Percentiles rank a stretch among this genome's conserved stretches.
These are phyloP conservation scores for Ladona fulva DNA, from an alignment of 1,140 invertebrate species.

Conservation along the genomic window DNA sequence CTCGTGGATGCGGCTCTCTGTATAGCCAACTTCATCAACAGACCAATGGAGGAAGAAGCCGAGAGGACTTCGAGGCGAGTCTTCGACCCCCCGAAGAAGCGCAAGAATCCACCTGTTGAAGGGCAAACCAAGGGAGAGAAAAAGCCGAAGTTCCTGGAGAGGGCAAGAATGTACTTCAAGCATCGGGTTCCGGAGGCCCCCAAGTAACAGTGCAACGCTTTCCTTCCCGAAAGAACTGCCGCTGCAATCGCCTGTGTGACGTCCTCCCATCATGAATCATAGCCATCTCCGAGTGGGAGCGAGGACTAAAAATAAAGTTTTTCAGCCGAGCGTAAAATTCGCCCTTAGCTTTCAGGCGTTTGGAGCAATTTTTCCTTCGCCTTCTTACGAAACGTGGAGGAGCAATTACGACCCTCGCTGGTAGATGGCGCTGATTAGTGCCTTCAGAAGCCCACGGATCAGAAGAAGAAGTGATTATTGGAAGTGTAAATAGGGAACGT, in stretches of 20 bases:
- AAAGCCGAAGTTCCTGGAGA: background rate
- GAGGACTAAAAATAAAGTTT: no score
- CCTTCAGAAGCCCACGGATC: background rate
- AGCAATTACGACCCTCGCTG: no score
- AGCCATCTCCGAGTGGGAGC: no score
- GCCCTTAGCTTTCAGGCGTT: no score
- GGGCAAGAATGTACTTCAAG: background rate
- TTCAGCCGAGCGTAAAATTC: no score
- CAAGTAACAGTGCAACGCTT: no score
- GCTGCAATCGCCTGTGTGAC: no score
- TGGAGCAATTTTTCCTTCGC: no score
- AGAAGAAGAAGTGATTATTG: background rate
- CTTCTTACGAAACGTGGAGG: no score
- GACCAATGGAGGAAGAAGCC: background rate
- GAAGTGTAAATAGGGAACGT: background rate
- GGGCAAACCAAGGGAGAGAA: background rate
- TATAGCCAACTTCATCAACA: background rate
- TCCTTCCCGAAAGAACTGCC: no score
- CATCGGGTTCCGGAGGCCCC: background rate
- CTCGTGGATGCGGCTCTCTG: background rate
- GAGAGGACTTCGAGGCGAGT: background rate
- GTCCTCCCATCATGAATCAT: no score
- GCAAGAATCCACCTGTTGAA: background rate
- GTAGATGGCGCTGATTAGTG: background rate
- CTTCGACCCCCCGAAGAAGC: background rate